phyloP scores from a whole-genome alignment of 2,888 invertebrate species.

The Agonopterix subpropinquella region DNA sequence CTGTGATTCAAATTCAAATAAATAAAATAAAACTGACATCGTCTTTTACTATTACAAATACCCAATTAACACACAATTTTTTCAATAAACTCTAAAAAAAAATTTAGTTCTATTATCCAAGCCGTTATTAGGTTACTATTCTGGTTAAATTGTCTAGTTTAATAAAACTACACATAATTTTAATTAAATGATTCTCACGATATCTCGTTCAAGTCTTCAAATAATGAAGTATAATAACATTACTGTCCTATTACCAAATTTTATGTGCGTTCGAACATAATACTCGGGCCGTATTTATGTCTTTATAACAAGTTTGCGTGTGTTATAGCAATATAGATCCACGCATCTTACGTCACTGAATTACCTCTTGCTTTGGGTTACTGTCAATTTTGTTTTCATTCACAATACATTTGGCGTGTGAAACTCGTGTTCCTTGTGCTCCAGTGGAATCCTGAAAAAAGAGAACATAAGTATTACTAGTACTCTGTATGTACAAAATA shows the following conservation, averaged over 20 bases:
- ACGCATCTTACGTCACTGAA: constrained; percentile 43
- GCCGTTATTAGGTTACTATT: too few relatives aligned
- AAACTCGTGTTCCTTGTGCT: too few relatives aligned
- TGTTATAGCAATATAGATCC: constrained; percentile 40
- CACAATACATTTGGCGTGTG: too few relatives aligned
- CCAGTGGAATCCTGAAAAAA: too few relatives aligned
- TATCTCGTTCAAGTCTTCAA: too few relatives aligned
- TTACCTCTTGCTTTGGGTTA: constrained; percentile 1
- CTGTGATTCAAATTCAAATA: not conserved
- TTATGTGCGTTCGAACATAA: constrained; percentile 35
- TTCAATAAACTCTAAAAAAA: too few relatives aligned
- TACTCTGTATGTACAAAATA: too few relatives aligned
- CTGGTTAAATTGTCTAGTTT: too few relatives aligned
- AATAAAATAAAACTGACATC: not conserved
- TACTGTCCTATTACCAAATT: constrained; percentile 34
- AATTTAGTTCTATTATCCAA: too few relatives aligned
- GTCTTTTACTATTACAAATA: not conserved
- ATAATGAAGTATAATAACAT: not conserved
- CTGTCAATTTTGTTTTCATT: constrained; percentile 2
- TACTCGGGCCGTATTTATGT: constrained; percentile 46
- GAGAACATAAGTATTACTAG: too few relatives aligned
- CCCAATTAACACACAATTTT: not conserved
- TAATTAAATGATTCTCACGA: too few relatives aligned
- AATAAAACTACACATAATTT: too few relatives aligned
- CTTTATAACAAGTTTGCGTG: constrained; percentile 66